phyloP scores from a whole-genome alignment of 2,113 vertebrate genomes.

The Syngnathoides biaculeatus region DNA sequence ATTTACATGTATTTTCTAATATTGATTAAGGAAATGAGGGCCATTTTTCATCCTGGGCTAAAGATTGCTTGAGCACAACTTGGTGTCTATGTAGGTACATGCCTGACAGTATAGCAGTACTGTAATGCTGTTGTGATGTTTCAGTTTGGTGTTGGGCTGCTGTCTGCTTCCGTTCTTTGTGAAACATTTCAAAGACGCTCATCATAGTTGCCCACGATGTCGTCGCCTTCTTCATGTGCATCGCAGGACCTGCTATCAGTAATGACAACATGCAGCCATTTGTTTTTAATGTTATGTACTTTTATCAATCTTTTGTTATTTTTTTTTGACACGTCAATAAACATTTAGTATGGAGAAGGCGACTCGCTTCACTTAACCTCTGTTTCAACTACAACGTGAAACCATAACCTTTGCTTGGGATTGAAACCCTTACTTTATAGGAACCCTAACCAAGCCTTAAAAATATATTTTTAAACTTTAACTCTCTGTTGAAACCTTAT shows the following conservation, averaged over 20 bases:
- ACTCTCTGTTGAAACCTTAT: too few relatives aligned
- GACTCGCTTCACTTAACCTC: neutral
- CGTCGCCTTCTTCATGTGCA: slow-evolving; percentile 50
- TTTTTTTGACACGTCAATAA: neutral
- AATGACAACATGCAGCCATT: slow-evolving; percentile 1
- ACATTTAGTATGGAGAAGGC: neutral
- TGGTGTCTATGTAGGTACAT: too few relatives aligned
- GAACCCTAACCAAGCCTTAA: neutral
- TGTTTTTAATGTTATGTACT: neutral
- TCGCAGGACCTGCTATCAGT: slow-evolving; percentile 45
- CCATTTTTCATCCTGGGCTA: too few relatives aligned
- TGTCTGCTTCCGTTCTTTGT: slow-evolving; percentile 62
- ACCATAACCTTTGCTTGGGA: neutral
- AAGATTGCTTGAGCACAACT: too few relatives aligned
- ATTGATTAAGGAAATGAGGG: too few relatives aligned
- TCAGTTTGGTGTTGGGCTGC: slow-evolving; percentile 60
- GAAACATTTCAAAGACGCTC: slow-evolving; percentile 57
- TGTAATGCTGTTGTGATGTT: neutral
- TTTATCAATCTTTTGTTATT: neutral
- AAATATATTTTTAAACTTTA: neutral
- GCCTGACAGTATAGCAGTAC: neutral
- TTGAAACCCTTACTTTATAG: neutral
- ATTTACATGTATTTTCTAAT: too few relatives aligned
- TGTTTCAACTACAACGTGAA: too few relatives aligned
- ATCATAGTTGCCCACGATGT: slow-evolving; percentile 61